Base-by-base conservation (phyloP, 1,140 invertebrate species). In the Drosophila jambulina region DNA sequence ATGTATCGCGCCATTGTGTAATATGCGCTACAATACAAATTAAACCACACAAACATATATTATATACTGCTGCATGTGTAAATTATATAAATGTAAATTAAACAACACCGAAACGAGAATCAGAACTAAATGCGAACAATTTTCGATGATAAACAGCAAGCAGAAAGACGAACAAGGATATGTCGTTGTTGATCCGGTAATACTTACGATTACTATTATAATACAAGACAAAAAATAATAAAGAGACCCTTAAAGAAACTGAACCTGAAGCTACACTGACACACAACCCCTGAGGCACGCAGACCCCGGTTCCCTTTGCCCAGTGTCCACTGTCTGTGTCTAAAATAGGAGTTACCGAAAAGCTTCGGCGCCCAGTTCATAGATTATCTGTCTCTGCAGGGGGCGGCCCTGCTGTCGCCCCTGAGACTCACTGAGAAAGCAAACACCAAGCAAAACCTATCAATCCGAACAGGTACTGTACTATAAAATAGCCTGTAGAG, bases 151-250 rank as follows among this genome's bases (percentile, higher is more conserved):
- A 70, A 65, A 71, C 64, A 64, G 67, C 59, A 61, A 69, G 79
- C 78, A 68, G 68, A 69, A 48, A 38, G 46, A 57, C 21, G 48
- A 60, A 58, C 46, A 53, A 54, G 43, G 42, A 75, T 62, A 56
- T 60, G 69, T 79, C 23, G 61, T 72, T 86, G 79, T 78, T 75
- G 85, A 80, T 54, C 61, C 77, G 80, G 74, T 88, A 87, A 88
- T 78, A 87, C 84, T 84, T 80, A 80, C 77, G 64, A 84, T 77
- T 84, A 87, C 70, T 78, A 87, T 88, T 84, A 87, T 87, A 84
- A 88, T 80, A 87, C 77, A 67, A 75, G 67, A 43, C 34, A 76
- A 82, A 69, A 51, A 62, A 88, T 84, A 84, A 84, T 85, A 84
- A 84, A 86, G 82, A 84, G 69, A 85, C 82, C 82, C 82, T 77